A percentile compares a stretch with the other conserved stretches of the same genome.
Evolutionary conservation across 2,888 invertebrate genomes (phyloP).

Genomic region (Diplazon laetatorius): DNA sequence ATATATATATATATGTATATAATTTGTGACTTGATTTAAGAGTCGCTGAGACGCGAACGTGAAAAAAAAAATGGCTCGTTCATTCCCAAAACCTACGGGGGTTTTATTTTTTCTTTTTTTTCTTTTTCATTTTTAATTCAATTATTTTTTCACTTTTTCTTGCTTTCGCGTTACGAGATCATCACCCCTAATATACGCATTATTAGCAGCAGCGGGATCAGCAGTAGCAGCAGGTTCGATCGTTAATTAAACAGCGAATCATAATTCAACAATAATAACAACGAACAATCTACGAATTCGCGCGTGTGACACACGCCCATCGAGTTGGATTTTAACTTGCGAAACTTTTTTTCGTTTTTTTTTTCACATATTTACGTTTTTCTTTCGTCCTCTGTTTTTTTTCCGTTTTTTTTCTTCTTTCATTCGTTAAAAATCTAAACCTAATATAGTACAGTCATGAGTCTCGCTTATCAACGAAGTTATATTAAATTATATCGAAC

Average conservation of each 20-base stretch:
- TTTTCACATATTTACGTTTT: neutral
- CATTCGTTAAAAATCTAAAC: slow-evolving; percentile 65
- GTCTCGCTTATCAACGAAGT: slow-evolving; percentile 75
- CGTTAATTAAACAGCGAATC: slow-evolving; percentile 52
- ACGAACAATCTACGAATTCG: slow-evolving; percentile 53
- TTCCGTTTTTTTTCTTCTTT: slow-evolving; percentile 44
- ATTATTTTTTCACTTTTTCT: slow-evolving; percentile 18
- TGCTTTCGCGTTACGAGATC: neutral
- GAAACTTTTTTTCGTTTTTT: too few species aligned
- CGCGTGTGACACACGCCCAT: slow-evolving; percentile 51
- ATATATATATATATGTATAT: too few species aligned
- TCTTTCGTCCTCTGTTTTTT: slow-evolving; percentile 5
- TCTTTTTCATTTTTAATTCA: neutral
- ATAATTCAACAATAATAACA: slow-evolving; percentile 60
- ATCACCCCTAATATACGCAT: slow-evolving; percentile 22
- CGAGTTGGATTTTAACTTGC: slow-evolving; percentile 20
- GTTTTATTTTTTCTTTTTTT: neutral
- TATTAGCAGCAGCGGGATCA: slow-evolving; percentile 14
- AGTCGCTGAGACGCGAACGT: slow-evolving; percentile 28
- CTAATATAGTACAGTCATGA: slow-evolving; percentile 80
- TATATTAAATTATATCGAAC: slow-evolving; percentile 74
- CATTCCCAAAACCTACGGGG: neutral
- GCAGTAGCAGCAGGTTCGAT: slow-evolving; percentile 17
- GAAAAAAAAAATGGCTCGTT: slow-evolving; percentile 4
- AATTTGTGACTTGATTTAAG: slow-evolving; percentile 17